These are phyloP conservation scores for Xylocampa areola DNA, from an alignment of 2,888 invertebrate species.

Conservation along the genomic window DNA sequence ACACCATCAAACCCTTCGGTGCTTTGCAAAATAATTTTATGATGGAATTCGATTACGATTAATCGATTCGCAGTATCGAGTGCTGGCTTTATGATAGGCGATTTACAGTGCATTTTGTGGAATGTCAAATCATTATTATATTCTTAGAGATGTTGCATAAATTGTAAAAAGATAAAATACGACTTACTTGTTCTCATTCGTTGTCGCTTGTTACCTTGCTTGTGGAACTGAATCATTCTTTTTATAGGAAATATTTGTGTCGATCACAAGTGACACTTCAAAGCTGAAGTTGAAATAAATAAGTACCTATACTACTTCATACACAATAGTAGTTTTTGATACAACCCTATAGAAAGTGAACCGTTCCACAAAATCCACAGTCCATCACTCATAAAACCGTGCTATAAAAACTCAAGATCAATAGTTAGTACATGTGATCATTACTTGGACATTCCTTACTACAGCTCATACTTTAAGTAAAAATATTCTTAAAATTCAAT, in stretches of 20 bases:
- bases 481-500: too few species aligned
- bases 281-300: too few species aligned
- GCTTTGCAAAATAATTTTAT: conserved; percentile 42
- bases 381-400: conserved; percentile 44
- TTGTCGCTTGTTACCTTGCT: background rate
- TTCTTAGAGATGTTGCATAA: conserved; percentile 8
- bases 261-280: background rate
- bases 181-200: conserved; percentile 1
- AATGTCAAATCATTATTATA: conserved; percentile 11
- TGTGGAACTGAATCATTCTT: background rate
- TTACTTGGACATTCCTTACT: conserved; percentile 19
- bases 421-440: conserved; percentile 15
- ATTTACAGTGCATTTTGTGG: conserved; percentile 55
- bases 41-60: conserved; percentile 23
- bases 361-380: conserved; percentile 52
- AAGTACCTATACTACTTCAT: too few species aligned
- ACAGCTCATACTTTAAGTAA: too few species aligned
- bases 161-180: background rate
- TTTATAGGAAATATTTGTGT: background rate
- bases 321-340: too few species aligned
- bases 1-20: conserved; percentile 60
- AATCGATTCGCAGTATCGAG: conserved; percentile 39
- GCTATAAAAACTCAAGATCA: conserved; percentile 23
- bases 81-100: conserved; percentile 49
- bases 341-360: too few species aligned